These are phyloP conservation scores for Contarinia nasturtii DNA, from an alignment of 1,140 invertebrate genomes.

Conservation along the genomic window DNA sequence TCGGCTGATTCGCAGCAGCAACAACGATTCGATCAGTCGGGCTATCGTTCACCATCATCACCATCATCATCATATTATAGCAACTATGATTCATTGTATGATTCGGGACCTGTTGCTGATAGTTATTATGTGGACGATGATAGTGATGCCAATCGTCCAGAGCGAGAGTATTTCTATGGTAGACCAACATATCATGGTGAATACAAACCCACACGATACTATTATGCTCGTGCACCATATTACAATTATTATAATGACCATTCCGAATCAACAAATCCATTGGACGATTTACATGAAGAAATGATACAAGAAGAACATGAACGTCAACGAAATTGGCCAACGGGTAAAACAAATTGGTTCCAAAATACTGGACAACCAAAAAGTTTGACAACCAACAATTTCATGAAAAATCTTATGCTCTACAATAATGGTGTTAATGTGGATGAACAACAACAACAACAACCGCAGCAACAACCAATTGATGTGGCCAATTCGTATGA, in stretches of 20 bases:
- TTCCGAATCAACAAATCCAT: conserved; percentile 9
- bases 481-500: not conserved
- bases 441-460: no score
- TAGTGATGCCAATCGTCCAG: no score
- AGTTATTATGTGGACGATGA: no score
- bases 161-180: conserved; percentile 2
- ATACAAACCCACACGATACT: conserved; percentile 5
- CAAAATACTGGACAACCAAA: conserved; percentile 12
- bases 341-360: conserved; percentile 24
- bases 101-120: no score
- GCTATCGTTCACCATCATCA: no score
- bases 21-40: no score
- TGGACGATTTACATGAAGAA: conserved; percentile 8
- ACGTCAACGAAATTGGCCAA: conserved; percentile 17
- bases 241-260: conserved; percentile 12
- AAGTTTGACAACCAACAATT: conserved; percentile 10
- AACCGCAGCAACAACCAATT: no score
- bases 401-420: conserved; percentile 26
- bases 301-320: conserved; percentile 21
- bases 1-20: no score
- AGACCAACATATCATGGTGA: conserved; percentile 6
- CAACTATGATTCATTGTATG: no score
- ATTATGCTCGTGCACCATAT: conserved; percentile 5
- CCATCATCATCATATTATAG: no score
- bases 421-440: conserved; percentile 20